phyloP scores from a whole-genome alignment of 2,113 vertebrate genomes.

The Phrynocephalus versicolor region DNA sequence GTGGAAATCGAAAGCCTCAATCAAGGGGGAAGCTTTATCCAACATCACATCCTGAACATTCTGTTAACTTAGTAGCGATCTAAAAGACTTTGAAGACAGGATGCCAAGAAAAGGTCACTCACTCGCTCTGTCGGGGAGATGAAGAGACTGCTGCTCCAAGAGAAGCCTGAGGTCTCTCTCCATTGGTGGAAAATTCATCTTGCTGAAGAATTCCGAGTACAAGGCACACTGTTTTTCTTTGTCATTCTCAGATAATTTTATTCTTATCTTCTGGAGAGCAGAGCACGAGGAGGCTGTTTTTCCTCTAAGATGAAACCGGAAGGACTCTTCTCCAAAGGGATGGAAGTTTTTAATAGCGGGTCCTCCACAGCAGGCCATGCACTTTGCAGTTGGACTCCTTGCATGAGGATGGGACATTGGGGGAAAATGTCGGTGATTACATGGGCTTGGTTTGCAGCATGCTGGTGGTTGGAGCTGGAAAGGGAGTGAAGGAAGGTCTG shows the following conservation, averaged over 20 bases:
- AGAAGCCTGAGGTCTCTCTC: neutral
- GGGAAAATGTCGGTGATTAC: conserved; percentile 15
- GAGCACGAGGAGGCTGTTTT: neutral
- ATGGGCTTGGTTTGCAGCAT: neutral
- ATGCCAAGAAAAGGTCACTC: conserved; percentile 12
- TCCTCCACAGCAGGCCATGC: neutral
- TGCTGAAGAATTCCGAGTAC: conserved; percentile 25
- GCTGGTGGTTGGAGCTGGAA: conserved; percentile 41
- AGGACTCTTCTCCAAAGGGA: neutral
- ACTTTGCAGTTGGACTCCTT: neutral
- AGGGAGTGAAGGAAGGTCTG: conserved; percentile 36
- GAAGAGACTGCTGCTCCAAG: neutral
- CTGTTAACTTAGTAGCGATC: neutral
- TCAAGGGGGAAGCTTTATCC: no score
- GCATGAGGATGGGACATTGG: neutral
- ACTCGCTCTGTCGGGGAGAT: conserved; percentile 20
- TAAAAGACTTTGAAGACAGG: neutral
- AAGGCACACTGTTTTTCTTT: neutral
- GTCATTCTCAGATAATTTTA: neutral
- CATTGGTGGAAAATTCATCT: neutral
- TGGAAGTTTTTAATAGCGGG: neutral
- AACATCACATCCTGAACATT: neutral
- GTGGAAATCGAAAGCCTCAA: neutral
- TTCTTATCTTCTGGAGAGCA: neutral
- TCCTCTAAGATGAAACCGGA: neutral